These are phyloP conservation scores for Temnothorax longispinosus DNA, from an alignment of 1,140 invertebrate species.

Conservation along the genomic window DNA sequence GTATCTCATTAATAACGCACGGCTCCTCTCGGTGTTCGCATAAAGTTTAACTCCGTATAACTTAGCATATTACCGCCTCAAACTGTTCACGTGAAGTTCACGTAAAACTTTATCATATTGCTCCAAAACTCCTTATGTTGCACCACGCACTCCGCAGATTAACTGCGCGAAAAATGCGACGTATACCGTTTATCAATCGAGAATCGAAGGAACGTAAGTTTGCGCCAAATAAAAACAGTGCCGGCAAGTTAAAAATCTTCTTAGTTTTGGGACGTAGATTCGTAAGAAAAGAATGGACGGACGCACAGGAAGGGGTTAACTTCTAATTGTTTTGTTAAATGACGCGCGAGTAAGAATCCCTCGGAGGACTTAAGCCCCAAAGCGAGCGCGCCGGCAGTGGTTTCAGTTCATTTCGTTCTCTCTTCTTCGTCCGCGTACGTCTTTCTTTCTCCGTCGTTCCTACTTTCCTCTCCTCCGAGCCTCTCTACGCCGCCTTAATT, in stretches of 20 bases:
- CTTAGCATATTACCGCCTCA: constrained; percentile 32
- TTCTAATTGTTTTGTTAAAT: constrained; percentile 87
- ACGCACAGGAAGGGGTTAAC: constrained; percentile 84
- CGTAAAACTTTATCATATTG: constrained; percentile 25
- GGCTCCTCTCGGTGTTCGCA: constrained; percentile 7
- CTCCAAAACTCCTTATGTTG: neutral
- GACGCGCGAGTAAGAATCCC: constrained; percentile 86
- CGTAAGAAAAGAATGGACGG: constrained; percentile 79
- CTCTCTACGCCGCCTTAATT: constrained; percentile 84
- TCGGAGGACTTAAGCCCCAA: constrained; percentile 83
- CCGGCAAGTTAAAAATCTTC: constrained; percentile 58
- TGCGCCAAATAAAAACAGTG: neutral
- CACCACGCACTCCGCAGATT: neutral
- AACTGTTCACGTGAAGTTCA: constrained; percentile 21
- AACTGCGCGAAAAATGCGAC: neutral
- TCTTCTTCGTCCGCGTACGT: constrained; percentile 57
- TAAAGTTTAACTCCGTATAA: constrained; percentile 25
- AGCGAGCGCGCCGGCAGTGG: constrained; percentile 75
- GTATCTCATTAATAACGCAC: constrained; percentile 48
- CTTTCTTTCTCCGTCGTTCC: constrained; percentile 53
- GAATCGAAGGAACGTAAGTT: constrained; percentile 3
- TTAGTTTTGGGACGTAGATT: constrained; percentile 76
- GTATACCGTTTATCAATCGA: neutral
- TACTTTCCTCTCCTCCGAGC: constrained; percentile 63
- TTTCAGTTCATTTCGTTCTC: constrained; percentile 81